These are phyloP conservation scores for Bibio marci DNA, from an alignment of 2,888 invertebrate species.

Conservation along the genomic window DNA sequence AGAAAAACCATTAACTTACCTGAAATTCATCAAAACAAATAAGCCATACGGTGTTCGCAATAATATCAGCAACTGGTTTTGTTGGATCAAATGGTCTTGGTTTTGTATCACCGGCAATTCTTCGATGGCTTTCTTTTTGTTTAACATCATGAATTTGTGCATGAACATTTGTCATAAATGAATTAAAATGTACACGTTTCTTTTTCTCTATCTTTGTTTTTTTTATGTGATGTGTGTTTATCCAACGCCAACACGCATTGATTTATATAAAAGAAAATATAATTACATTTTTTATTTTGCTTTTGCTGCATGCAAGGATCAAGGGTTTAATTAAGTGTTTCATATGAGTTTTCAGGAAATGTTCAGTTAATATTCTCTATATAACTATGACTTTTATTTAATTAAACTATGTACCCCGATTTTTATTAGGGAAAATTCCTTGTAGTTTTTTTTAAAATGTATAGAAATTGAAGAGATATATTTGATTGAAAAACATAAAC, in stretches of 20 bases:
- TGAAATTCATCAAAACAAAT: slow-evolving; percentile 98
- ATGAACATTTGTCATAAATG: slow-evolving; percentile 95
- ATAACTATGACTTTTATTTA: no score
- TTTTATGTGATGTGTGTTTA: slow-evolving; percentile 13
- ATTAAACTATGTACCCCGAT: no score
- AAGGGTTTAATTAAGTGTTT: no score
- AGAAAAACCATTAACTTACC: no score
- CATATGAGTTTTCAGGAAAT: no score
- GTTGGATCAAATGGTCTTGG: slow-evolving; percentile 80
- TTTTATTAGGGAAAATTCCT: no score
- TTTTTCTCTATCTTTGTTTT: slow-evolving; percentile 43
- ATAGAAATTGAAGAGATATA: no score
- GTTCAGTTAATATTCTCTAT: no score
- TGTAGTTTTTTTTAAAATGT: no score
- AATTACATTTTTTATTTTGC: background rate
- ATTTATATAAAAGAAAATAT: background rate
- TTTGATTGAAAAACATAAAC: no score
- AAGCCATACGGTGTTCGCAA: slow-evolving; percentile 74
- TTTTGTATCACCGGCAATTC: slow-evolving; percentile 33
- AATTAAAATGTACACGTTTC: slow-evolving; percentile 83
- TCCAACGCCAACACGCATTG: slow-evolving; percentile 4
- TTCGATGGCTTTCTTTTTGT: slow-evolving; percentile 30
- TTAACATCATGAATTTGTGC: slow-evolving; percentile 75
- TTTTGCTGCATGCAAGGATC: no score
- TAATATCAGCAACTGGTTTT: slow-evolving; percentile 75